Evolutionary conservation across 2,888 invertebrate genomes (phyloP).

Genomic region (Pharmacophagus antenor): DNA sequence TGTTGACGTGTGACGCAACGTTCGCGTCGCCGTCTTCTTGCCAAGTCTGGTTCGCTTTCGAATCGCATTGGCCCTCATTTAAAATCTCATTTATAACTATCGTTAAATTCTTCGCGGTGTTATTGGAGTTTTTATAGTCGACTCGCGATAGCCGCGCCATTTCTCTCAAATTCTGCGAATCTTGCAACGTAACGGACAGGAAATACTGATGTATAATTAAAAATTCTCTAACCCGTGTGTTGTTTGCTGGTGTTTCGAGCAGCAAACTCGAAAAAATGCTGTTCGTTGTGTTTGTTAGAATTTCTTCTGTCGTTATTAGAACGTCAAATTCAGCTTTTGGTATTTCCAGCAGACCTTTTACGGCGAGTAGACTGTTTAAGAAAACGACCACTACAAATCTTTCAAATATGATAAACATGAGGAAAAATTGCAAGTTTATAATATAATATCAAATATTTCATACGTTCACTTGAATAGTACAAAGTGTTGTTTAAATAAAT

Average conservation of each 20-base stretch:
- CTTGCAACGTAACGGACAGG: conserved; percentile 46
- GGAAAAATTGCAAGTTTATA: conserved; percentile 1
- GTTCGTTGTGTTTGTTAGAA: conserved; percentile 47
- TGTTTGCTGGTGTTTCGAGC: conserved; percentile 39
- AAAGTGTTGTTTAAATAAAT: conserved; percentile 8
- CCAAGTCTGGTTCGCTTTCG: conserved; percentile 33
- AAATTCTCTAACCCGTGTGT: conserved; percentile 45
- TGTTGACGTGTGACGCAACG: conserved; percentile 39
- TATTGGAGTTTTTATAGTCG: conserved; percentile 41
- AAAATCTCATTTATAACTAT: conserved; percentile 50
- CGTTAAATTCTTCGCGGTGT: conserved; percentile 42
- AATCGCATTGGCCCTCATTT: conserved; percentile 42
- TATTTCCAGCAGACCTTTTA: conserved; percentile 40
- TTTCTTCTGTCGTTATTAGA: conserved; percentile 42
- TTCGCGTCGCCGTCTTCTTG: conserved; percentile 33
- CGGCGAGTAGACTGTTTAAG: background rate
- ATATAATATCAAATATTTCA: conserved; percentile 7
- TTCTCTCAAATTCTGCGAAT: conserved; percentile 47
- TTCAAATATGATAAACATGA: conserved; percentile 19
- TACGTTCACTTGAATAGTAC: conserved; percentile 8
- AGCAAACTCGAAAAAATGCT: conserved; percentile 48
- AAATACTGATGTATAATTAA: conserved; percentile 52
- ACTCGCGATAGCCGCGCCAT: conserved; percentile 46
- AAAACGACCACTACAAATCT: background rate
- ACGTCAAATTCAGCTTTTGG: conserved; percentile 40